A percentile compares a stretch with the other conserved stretches of the same genome.
phyloP scores from a whole-genome alignment of 2,797 vertebrate species.

The Paratrypauchen microcephalus region DNA sequence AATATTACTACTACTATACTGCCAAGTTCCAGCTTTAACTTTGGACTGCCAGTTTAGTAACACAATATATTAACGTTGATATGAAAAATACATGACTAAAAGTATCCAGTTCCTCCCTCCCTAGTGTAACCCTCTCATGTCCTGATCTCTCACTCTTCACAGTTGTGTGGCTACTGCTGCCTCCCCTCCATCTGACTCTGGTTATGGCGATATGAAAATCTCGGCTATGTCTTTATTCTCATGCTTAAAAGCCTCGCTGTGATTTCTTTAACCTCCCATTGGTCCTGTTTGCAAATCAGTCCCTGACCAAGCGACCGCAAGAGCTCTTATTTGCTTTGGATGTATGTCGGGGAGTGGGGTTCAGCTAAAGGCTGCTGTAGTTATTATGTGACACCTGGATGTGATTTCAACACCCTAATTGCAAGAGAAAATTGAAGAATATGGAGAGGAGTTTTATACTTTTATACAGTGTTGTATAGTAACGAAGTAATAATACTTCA shows the following conservation, averaged over 20 bases:
- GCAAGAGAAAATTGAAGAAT: constrained; percentile 35
- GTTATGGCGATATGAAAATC: constrained; percentile 64
- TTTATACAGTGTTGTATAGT: no score
- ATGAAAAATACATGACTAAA: neutral
- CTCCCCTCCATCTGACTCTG: constrained; percentile 64
- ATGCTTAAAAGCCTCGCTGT: constrained; percentile 42
- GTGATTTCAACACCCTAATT: constrained; percentile 42
- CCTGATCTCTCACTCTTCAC: constrained; percentile 54
- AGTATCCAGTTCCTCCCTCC: neutral
- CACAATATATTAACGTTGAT: neutral
- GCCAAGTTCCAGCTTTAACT: neutral
- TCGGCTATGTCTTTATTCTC: constrained; percentile 49
- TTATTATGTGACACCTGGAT: constrained; percentile 53
- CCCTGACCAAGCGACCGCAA: constrained; percentile 35
- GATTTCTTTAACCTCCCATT: constrained; percentile 42
- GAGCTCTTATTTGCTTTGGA: constrained; percentile 58
- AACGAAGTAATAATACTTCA: no score
- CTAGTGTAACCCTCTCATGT: constrained; percentile 51
- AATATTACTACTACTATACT: neutral
- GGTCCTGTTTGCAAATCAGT: constrained; percentile 42
- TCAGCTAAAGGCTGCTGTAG: constrained; percentile 38
- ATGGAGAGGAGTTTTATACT: constrained; percentile 18
- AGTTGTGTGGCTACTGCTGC: constrained; percentile 42
- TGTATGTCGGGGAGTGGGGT: constrained; percentile 43
- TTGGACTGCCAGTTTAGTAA: neutral